Percentiles rank a stretch among this genome's conserved stretches.
Conservation (phyloP, 2,888 invertebrate species). For the Malacosoma neustria region DNA sequence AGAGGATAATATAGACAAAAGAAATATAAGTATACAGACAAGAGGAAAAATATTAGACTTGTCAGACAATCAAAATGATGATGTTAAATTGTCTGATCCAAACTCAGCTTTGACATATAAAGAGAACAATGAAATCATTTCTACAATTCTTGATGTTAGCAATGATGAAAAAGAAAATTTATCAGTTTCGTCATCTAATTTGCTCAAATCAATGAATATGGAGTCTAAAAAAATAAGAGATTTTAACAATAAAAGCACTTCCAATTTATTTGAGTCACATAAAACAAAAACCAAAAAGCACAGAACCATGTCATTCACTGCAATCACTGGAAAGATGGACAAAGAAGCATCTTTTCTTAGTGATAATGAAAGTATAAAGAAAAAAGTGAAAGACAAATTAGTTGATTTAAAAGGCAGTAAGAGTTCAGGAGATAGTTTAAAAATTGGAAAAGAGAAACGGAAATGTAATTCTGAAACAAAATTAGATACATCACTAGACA, state of each 20-base stretch:
- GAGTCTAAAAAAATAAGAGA: conserved; percentile 17
- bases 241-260: conserved; percentile 37
- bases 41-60: conserved; percentile 4
- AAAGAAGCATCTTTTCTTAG: conserved; percentile 31
- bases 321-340: conserved; percentile 15
- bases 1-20: conserved; percentile 3
- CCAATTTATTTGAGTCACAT: conserved; percentile 22
- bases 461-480: background rate
- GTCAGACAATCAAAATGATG: conserved; percentile 1
- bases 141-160: background rate
- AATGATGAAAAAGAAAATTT: conserved; percentile 14
- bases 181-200: conserved; percentile 24
- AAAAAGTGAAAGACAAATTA: conserved; percentile 19
- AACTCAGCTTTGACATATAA: conserved; percentile 5
- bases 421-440: background rate
- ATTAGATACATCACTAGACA: background rate
- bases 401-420: background rate
- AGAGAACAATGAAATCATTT: background rate
- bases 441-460: background rate
- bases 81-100: conserved; percentile 1
- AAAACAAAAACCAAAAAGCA: conserved; percentile 29
- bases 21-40: background rate
- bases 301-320: conserved; percentile 50
- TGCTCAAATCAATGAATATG: conserved; percentile 27
- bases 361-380: conserved; percentile 36